phyloP scores from a whole-genome alignment of 2,113 vertebrate genomes.

The Agapornis roseicollis region DNA sequence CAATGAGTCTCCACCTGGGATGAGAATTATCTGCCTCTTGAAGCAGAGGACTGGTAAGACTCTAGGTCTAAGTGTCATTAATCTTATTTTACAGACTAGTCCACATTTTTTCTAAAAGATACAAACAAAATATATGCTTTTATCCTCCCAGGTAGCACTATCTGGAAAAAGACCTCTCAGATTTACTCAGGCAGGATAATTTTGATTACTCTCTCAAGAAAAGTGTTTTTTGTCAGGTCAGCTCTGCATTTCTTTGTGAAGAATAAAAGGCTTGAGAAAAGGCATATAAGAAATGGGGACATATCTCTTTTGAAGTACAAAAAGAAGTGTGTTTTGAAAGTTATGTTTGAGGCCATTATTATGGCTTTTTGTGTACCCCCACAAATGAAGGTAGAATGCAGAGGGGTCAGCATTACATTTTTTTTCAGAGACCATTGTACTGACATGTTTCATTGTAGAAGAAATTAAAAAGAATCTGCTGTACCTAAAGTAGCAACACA shows the following conservation, averaged over 20 bases:
- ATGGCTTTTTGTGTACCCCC: constrained; percentile 65
- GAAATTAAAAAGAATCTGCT: constrained; percentile 55
- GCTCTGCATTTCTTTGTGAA: constrained; percentile 26
- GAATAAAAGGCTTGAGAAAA: constrained; percentile 71
- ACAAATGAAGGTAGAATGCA: constrained; percentile 72
- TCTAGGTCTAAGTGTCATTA: background rate
- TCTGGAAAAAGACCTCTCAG: background rate
- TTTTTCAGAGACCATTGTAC: constrained; percentile 8
- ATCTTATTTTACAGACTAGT: background rate
- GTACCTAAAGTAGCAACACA: constrained; percentile 51
- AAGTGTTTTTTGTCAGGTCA: constrained; percentile 21
- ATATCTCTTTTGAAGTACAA: constrained; percentile 72
- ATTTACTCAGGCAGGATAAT: background rate
- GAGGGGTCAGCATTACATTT: constrained; percentile 72
- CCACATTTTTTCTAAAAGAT: background rate
- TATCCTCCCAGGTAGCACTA: background rate
- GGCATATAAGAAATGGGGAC: constrained; percentile 41
- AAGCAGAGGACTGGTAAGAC: background rate
- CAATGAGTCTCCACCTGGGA: background rate
- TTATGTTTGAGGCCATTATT: constrained; percentile 64
- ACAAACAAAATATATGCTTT: background rate
- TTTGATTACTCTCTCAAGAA: constrained; percentile 27
- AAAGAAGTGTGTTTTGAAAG: constrained; percentile 66
- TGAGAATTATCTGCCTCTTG: background rate
- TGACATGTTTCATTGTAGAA: constrained; percentile 30